phyloP scores from a whole-genome alignment of 2,888 invertebrate genomes.

The Hedya salicella region DNA sequence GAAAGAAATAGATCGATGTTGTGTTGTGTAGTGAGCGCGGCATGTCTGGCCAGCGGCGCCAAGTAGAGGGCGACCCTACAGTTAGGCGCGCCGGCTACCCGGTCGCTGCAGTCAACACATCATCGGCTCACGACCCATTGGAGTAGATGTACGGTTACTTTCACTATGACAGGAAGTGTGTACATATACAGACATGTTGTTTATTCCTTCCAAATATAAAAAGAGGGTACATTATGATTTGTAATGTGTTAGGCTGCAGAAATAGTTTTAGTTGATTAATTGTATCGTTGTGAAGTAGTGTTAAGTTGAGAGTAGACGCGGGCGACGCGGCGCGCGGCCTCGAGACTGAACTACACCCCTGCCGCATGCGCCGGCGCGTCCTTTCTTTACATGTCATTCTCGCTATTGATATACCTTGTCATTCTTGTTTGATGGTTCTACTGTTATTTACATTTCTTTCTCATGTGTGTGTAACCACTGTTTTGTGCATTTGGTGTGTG shows the following conservation, averaged over 20 bases:
- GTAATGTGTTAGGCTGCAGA: slow-evolving; percentile 75
- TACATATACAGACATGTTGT: slow-evolving; percentile 75
- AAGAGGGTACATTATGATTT: slow-evolving; percentile 75
- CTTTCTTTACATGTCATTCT: slow-evolving; percentile 73
- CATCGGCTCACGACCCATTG: slow-evolving; percentile 51
- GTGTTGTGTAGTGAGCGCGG: slow-evolving; percentile 48
- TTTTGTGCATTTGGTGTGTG: slow-evolving; percentile 77
- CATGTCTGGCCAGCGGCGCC: neutral
- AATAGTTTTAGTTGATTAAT: slow-evolving; percentile 82
- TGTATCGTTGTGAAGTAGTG: slow-evolving; percentile 82
- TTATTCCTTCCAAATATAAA: slow-evolving; percentile 78
- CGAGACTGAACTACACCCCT: slow-evolving; percentile 83
- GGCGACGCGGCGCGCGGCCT: slow-evolving; percentile 66
- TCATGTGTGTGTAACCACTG: slow-evolving; percentile 78
- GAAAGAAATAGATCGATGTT: slow-evolving; percentile 50
- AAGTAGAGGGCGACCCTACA: slow-evolving; percentile 24
- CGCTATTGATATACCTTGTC: slow-evolving; percentile 69
- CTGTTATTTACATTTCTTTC: slow-evolving; percentile 77
- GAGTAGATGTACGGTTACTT: slow-evolving; percentile 64
- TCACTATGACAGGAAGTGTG: slow-evolving; percentile 69
- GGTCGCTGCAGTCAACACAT: slow-evolving; percentile 43
- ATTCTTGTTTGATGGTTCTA: slow-evolving; percentile 78
- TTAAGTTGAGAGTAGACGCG: slow-evolving; percentile 74
- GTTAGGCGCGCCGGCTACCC: slow-evolving; percentile 19
- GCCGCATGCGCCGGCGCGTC: slow-evolving; percentile 68